These are phyloP conservation scores for Micropterix aruncella DNA, from an alignment of 2,888 invertebrate genomes.

Conservation along the genomic window DNA sequence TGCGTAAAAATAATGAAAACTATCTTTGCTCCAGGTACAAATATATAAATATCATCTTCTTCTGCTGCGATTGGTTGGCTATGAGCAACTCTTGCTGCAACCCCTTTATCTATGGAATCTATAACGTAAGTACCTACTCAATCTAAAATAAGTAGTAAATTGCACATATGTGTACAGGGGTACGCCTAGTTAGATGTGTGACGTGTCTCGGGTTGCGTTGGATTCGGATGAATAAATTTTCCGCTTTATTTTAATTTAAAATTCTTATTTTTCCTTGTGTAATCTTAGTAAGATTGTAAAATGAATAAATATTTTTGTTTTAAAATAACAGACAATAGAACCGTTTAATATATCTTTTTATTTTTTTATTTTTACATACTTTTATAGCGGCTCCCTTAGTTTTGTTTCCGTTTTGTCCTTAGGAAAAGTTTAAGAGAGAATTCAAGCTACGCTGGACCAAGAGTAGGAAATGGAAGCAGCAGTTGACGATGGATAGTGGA, in stretches of 20 bases:
- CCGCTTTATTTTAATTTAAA: too few species aligned
- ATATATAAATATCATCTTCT: conserved; percentile 76
- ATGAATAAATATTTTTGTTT: too few species aligned
- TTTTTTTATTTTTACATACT: too few species aligned
- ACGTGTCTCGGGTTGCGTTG: background rate
- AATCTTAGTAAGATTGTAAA: too few species aligned
- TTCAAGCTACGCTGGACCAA: conserved; percentile 45
- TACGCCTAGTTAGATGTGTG: background rate
- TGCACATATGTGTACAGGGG: background rate
- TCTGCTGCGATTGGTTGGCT: conserved; percentile 75
- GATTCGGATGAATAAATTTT: too few species aligned
- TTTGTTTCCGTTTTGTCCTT: too few species aligned
- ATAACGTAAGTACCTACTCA: conserved; percentile 64
- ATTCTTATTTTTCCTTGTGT: too few species aligned
- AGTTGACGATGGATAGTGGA: background rate
- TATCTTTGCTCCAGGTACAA: conserved; percentile 42
- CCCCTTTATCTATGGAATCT: conserved; percentile 81
- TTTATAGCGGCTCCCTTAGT: too few species aligned
- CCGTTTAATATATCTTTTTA: too few species aligned
- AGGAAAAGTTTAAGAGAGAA: conserved; percentile 72
- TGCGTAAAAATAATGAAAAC: too few species aligned
- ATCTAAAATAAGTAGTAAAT: conserved; percentile 20
- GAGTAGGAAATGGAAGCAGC: background rate
- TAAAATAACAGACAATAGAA: too few species aligned
- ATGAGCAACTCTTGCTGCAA: conserved; percentile 87